phyloP scores from a whole-genome alignment of 2,113 vertebrate species.

The Steatornis caripensis region DNA sequence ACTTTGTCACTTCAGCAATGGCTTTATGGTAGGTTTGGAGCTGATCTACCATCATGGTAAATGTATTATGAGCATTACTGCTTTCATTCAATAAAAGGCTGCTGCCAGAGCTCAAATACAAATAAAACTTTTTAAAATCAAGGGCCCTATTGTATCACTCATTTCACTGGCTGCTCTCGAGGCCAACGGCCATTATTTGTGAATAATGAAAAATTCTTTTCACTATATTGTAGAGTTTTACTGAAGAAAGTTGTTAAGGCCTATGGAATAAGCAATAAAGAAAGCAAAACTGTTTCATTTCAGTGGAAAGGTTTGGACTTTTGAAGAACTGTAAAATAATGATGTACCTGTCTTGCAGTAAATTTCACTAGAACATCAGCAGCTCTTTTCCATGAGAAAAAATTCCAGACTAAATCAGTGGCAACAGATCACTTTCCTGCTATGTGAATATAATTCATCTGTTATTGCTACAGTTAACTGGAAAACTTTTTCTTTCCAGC shows the following conservation, averaged over 20 bases:
- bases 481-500: not conserved
- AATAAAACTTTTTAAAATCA: not conserved
- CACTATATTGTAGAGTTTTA: not conserved
- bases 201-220: not conserved
- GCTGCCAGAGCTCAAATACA: not conserved
- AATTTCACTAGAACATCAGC: not conserved
- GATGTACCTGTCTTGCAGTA: not conserved
- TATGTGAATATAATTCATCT: not conserved
- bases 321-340: not conserved
- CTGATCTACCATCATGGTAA: not conserved
- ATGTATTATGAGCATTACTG: not conserved
- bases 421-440: not conserved
- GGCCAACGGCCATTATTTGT: not conserved
- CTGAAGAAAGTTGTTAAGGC: not conserved
- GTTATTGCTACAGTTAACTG: not conserved
- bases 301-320: not conserved
- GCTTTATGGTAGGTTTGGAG: not conserved
- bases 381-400: not conserved
- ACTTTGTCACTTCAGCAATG: not conserved
- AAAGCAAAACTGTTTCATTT: not conserved
- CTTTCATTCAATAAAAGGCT: not conserved
- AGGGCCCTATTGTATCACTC: not conserved
- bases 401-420: not conserved
- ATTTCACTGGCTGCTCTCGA: not conserved
- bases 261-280: not conserved